phyloP scores from a whole-genome alignment of 2,797 vertebrate genomes.

The Discoglossus pictus region DNA sequence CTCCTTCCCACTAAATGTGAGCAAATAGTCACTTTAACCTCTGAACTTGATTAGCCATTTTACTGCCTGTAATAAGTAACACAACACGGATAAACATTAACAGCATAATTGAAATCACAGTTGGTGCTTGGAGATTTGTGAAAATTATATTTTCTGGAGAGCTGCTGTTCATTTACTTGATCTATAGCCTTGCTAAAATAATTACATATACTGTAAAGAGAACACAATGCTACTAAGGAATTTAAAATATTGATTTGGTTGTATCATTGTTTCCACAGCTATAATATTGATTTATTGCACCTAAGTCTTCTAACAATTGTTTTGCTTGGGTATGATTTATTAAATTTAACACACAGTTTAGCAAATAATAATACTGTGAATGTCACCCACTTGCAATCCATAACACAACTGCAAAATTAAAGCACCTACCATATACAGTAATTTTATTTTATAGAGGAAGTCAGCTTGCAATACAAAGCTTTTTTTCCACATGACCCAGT shows the following conservation, averaged over 20 bases:
- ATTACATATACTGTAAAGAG: neutral
- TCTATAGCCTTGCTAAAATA: conserved; percentile 13
- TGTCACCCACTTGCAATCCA: too few species aligned
- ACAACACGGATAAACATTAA: conserved; percentile 5
- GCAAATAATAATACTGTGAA: too few species aligned
- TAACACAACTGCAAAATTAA: too few species aligned
- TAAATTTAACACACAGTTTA: neutral
- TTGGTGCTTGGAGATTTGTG: neutral
- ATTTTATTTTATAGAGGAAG: too few species aligned
- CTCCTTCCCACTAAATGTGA: too few species aligned
- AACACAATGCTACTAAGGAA: neutral
- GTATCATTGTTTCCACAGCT: neutral
- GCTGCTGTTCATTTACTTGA: conserved; percentile 21
- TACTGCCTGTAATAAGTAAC: conserved; percentile 3
- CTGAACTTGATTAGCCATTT: too few species aligned
- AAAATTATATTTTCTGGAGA: conserved; percentile 1
- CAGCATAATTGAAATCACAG: conserved; percentile 6
- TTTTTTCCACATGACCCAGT: too few species aligned
- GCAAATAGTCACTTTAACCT: too few species aligned
- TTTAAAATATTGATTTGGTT: conserved; percentile 13
- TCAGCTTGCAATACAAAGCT: too few species aligned
- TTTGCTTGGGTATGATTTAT: neutral
- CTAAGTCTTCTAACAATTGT: neutral
- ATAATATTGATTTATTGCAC: neutral
- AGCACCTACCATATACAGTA: too few species aligned